Percentiles rank a stretch among this genome's conserved stretches.
Conservation (phyloP, 2,113 vertebrate species). For the Micronycteris hirsuta region DNA sequence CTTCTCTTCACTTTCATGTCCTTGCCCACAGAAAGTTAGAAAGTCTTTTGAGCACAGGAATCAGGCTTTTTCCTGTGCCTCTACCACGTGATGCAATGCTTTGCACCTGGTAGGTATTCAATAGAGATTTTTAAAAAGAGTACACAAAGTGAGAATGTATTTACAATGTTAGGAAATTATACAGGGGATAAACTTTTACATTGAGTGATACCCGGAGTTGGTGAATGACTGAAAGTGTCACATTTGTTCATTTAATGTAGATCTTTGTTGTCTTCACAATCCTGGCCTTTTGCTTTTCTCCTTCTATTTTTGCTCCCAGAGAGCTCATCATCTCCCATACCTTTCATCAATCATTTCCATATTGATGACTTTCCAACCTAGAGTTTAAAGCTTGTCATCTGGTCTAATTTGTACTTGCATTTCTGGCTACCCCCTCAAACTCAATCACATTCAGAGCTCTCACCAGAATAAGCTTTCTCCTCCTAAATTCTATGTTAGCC, state of each 20-base stretch:
- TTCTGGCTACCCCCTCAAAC: background rate
- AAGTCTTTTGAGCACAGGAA: background rate
- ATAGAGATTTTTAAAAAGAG: background rate
- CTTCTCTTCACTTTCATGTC: background rate
- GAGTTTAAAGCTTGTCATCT: background rate
- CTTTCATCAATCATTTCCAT: background rate
- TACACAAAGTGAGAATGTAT: background rate
- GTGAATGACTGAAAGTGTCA: slow-evolving; percentile 1
- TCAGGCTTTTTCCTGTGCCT: background rate
- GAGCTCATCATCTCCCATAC: background rate
- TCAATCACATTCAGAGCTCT: background rate
- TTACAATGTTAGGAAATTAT: slow-evolving; percentile 28
- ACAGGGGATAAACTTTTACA: background rate
- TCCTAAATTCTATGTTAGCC: background rate
- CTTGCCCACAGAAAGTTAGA: background rate
- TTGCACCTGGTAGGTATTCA: background rate
- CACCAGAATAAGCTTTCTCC: background rate
- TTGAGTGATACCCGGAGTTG: background rate
- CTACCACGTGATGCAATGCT: background rate
- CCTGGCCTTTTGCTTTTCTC: background rate
- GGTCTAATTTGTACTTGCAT: background rate
- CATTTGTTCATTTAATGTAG: background rate
- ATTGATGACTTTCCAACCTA: background rate
- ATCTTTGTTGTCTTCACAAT: background rate
- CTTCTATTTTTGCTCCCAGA: background rate